Evolutionary conservation across 2,797 vertebrate genomes (phyloP).

Genomic region (Ammospiza maritima): DNA sequence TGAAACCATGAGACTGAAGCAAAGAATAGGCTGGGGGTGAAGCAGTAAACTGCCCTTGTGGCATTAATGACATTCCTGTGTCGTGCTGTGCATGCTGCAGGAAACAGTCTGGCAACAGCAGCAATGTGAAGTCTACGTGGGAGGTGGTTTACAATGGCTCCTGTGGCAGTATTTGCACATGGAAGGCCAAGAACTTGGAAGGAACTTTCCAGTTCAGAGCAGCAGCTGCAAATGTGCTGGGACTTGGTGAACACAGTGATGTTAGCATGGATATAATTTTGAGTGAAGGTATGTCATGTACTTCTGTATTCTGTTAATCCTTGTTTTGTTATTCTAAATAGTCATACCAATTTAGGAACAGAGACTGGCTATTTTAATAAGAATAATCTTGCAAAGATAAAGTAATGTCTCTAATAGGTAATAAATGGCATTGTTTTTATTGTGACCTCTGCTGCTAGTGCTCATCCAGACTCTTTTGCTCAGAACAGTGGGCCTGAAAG

Average conservation of each 20-base stretch:
- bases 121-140: constrained; percentile 44
- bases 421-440: background rate
- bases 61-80: background rate
- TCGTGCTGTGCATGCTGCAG: constrained; percentile 38
- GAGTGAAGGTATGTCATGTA: constrained; percentile 56
- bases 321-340: background rate
- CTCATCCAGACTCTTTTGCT: background rate
- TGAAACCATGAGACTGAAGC: background rate
- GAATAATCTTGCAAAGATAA: background rate
- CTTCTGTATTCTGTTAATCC: background rate
- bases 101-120: constrained; percentile 41
- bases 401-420: background rate
- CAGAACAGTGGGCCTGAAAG: background rate
- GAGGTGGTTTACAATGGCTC: constrained; percentile 74
- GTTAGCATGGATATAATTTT: constrained; percentile 63
- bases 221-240: constrained; percentile 74
- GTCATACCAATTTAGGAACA: background rate
- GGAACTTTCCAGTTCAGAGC: constrained; percentile 78
- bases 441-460: background rate
- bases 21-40: background rate
- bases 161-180: constrained; percentile 73
- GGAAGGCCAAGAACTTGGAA: constrained; percentile 69
- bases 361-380: background rate
- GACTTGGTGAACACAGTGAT: constrained; percentile 76
- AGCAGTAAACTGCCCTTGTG: background rate